Percentiles rank a stretch among this genome's conserved stretches.
Evolutionary conservation across 2,888 invertebrate species (phyloP).

Genomic region (Drosophila borealis): DNA sequence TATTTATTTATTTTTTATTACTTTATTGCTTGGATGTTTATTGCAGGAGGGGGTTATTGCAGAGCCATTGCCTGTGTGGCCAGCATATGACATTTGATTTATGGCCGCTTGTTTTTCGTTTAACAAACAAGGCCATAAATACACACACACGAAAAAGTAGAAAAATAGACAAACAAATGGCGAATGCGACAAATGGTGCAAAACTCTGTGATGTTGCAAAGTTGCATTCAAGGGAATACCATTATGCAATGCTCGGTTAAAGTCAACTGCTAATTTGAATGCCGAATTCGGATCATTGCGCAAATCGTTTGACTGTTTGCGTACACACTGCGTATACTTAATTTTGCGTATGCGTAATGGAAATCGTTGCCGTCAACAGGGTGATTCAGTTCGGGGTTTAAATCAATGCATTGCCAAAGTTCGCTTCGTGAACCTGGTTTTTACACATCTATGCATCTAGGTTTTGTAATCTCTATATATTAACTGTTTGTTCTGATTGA

Average conservation of each 20-base stretch:
- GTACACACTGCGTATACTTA: slow-evolving; percentile 59
- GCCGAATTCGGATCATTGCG: slow-evolving; percentile 25
- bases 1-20: neutral
- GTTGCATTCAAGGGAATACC: slow-evolving; percentile 19
- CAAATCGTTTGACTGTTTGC: slow-evolving; percentile 22
- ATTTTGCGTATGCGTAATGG: slow-evolving; percentile 37
- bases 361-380: neutral
- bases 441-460: too few relatives aligned
- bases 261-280: slow-evolving; percentile 13
- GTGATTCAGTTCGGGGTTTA: neutral
- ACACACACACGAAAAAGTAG: slow-evolving; percentile 12
- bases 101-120: slow-evolving; percentile 61
- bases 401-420: neutral
- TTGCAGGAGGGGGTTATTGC: slow-evolving; percentile 5
- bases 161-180: slow-evolving; percentile 35
- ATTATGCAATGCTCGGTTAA: slow-evolving; percentile 32
- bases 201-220: slow-evolving; percentile 2
- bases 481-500: too few relatives aligned
- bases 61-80: slow-evolving; percentile 38
- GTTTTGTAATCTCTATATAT: too few relatives aligned
- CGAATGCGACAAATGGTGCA: slow-evolving; percentile 24
- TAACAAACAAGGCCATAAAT: slow-evolving; percentile 68
- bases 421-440: too few relatives aligned
- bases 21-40: slow-evolving; percentile 18
- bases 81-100: slow-evolving; percentile 61